phyloP scores from a whole-genome alignment of 2,888 invertebrate genomes.

The Ditylenchus weischeri region DNA sequence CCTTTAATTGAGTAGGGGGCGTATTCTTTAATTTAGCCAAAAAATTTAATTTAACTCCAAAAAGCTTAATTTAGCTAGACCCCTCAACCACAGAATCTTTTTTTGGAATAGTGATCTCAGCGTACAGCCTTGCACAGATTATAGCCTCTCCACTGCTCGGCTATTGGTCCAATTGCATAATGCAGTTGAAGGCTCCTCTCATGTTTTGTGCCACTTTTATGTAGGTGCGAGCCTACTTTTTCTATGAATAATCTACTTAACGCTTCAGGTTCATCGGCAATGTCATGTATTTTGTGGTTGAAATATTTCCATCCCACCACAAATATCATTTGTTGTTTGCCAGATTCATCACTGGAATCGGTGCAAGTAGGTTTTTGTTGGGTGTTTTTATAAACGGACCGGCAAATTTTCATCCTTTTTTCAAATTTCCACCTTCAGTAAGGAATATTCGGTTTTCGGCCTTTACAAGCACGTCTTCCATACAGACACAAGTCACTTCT shows the following conservation, averaged over 20 bases:
- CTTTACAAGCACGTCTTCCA: too few relatives aligned
- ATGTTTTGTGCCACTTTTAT: constrained; percentile 15
- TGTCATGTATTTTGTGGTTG: constrained; percentile 22
- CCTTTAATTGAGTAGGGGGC: too few relatives aligned
- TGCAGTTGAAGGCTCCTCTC: constrained; percentile 14
- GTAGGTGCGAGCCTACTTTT: neutral
- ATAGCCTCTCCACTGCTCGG: constrained; percentile 35
- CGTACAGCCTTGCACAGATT: constrained; percentile 29
- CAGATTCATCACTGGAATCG: constrained; percentile 29
- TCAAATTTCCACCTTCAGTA: too few relatives aligned
- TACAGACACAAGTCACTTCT: too few relatives aligned
- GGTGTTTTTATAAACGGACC: too few relatives aligned
- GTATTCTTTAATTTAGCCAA: too few relatives aligned
- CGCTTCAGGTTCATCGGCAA: constrained; percentile 16
- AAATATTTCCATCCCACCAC: constrained; percentile 21
- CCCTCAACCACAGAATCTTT: constrained; percentile 22
- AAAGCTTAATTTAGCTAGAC: constrained; percentile 29
- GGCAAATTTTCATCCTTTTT: too few relatives aligned
- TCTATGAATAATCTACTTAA: too few relatives aligned
- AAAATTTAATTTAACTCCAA: too few relatives aligned
- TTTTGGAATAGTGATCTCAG: constrained; percentile 34
- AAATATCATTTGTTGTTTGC: constrained; percentile 26
- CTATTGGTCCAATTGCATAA: constrained; percentile 15
- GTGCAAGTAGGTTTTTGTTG: constrained; percentile 24
- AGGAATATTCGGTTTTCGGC: too few relatives aligned